These are phyloP conservation scores for Pelosia muscerda DNA, from an alignment of 2,888 invertebrate genomes.

Conservation along the genomic window DNA sequence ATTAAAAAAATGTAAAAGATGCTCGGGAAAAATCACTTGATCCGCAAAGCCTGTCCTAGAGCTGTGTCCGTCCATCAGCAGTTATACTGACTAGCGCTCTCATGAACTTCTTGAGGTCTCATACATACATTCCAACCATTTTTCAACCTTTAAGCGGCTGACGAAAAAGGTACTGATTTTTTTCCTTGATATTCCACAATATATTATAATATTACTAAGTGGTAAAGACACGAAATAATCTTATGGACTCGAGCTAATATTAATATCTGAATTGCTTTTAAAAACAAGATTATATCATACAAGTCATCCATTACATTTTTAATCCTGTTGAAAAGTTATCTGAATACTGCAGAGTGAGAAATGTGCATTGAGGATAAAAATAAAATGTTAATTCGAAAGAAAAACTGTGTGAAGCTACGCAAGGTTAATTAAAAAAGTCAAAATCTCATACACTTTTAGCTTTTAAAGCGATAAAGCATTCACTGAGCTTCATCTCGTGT, in stretches of 20 bases:
- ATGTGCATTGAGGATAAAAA: conserved; percentile 15
- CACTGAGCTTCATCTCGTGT: neutral
- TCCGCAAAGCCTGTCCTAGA: too few relatives aligned
- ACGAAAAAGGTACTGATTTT: too few relatives aligned
- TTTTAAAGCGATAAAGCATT: conserved; percentile 15
- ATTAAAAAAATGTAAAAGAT: too few relatives aligned
- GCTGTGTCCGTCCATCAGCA: too few relatives aligned
- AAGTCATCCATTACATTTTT: conserved; percentile 5
- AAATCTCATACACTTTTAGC: conserved; percentile 16
- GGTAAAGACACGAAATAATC: conserved; percentile 27
- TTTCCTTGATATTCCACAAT: neutral
- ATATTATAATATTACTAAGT: neutral
- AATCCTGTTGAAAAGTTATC: conserved; percentile 12
- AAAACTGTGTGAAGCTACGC: conserved; percentile 14
- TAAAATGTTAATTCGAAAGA: conserved; percentile 15
- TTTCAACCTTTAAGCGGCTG: too few relatives aligned
- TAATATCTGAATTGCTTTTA: conserved; percentile 40
- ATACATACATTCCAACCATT: too few relatives aligned
- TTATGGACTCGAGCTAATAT: conserved; percentile 32
- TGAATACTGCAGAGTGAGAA: conserved; percentile 8
- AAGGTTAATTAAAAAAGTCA: conserved; percentile 20
- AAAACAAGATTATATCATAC: conserved; percentile 15
- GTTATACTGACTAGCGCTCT: too few relatives aligned
- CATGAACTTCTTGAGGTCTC: too few relatives aligned
- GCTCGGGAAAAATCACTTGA: too few relatives aligned